Evolutionary conservation across 2,888 invertebrate species (phyloP), one percentile per base, ranked within the genome.

Genomic region (Chydorus sphaericus): DNA sequence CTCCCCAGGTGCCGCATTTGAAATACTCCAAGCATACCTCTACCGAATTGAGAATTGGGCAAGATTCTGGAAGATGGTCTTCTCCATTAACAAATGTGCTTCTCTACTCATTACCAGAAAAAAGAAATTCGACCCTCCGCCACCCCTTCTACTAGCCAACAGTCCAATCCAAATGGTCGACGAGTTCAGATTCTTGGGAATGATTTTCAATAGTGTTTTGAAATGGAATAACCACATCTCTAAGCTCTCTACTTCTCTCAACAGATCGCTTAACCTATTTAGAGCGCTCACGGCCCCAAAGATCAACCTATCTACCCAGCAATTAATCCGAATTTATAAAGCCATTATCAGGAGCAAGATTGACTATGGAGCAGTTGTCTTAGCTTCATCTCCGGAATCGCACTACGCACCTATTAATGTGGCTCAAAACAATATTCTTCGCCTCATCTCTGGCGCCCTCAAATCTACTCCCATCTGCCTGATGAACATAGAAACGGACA

Each of bases 311-410:
- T 23, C 18, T 5, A 18, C 44, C 4, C 6, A 23, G 23, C 33
- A 30, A 4, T 36, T 52, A 5, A 2, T 52, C 3, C 33, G 36
- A 10, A 52, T 52, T 6, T 33, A 14, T 37, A 26, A 39, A 37
- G 33, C 44, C 33, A n/a, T 56, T n/a, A 31, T 59, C 18, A 31
- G 31, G 33, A 64, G 23, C 31, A 52, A 52, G 36, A 14, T 52
- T 18, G 52, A 52, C 7, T 52, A 52, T 26, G 63, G 63, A 20
- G 44, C 44, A 14, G 5, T 16, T 2, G 23, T 16, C 3, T 26
- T 44, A 5, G n/a, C 18, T 11, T 14, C 23, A 11, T 11, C 26
- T 3, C 18, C 44, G 11, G 11, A 44, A 5, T 20, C 44, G 3
- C 11, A n/a, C 11, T 26, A 8, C 7, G 20, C 23, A 5, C 11